phyloP scores from a whole-genome alignment of 2,888 invertebrate species.

The Erynnis tages region DNA sequence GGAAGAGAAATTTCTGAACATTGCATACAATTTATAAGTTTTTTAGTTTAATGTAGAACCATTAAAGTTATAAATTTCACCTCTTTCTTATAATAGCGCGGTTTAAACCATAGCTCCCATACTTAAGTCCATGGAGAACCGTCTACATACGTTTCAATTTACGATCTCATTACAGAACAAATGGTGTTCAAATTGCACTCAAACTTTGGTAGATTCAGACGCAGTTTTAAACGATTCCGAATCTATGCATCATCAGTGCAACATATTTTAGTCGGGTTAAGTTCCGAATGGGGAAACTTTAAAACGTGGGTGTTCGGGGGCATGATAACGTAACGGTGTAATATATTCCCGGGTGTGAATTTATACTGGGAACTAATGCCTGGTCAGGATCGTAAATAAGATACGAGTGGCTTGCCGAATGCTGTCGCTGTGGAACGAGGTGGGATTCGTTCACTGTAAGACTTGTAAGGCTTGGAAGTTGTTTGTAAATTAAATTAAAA shows the following conservation, averaged over 20 bases:
- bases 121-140: too few relatives aligned
- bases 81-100: background rate
- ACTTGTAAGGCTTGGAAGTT: background rate
- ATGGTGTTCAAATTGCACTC: background rate
- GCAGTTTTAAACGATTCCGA: background rate
- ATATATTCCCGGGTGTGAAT: background rate
- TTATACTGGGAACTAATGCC: background rate
- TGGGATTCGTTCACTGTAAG: background rate
- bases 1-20: too few relatives aligned
- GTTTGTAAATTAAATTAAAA: too few relatives aligned
- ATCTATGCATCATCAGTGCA: slow-evolving; percentile 1
- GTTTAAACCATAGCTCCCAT: too few relatives aligned
- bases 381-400: background rate
- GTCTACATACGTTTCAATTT: slow-evolving; percentile 1
- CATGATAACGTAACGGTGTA: background rate
- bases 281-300: background rate
- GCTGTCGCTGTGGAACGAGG: too few relatives aligned
- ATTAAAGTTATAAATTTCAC: too few relatives aligned
- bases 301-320: background rate
- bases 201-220: background rate
- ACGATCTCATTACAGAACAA: slow-evolving; percentile 5
- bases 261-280: slow-evolving; percentile 1
- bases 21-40: too few relatives aligned
- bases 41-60: too few relatives aligned
- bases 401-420: background rate